Evolutionary conservation across 2,113 vertebrate genomes (phyloP).

Genomic region (Syngnathus scovelli): DNA sequence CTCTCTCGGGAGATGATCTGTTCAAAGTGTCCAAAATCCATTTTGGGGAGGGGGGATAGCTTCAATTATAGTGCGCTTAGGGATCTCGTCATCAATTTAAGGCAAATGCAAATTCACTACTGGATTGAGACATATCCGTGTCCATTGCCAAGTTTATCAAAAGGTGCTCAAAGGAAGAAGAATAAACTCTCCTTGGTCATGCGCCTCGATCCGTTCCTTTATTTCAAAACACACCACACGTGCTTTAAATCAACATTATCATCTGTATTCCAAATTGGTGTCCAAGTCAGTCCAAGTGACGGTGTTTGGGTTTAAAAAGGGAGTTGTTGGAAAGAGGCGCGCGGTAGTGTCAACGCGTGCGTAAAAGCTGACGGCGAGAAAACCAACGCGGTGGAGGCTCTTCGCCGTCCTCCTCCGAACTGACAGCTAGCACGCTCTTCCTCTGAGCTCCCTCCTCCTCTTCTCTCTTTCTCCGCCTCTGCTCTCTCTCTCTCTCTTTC

Average conservation of each 20-base stretch:
- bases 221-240: background rate
- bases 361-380: constrained; percentile 41
- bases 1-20: background rate
- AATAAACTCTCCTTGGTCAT: background rate
- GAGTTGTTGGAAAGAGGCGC: background rate
- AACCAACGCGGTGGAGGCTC: constrained; percentile 16
- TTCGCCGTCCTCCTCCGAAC: constrained; percentile 32
- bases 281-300: background rate
- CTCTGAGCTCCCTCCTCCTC: background rate
- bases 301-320: background rate
- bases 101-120: background rate
- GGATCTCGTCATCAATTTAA: background rate
- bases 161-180: background rate
- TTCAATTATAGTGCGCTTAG: background rate
- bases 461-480: background rate
- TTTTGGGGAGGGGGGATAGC: background rate
- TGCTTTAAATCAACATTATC: background rate
- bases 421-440: constrained; percentile 24
- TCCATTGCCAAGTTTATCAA: background rate
- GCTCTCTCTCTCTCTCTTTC: constrained; percentile 3
- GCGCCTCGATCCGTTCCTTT: background rate
- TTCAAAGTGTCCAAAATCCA: constrained; percentile 1
- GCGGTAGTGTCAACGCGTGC: constrained; percentile 26
- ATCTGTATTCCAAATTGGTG: background rate
- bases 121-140: background rate